Base-by-base conservation (phyloP, 2,888 invertebrate genomes). In the Panzeria rudis region DNA sequence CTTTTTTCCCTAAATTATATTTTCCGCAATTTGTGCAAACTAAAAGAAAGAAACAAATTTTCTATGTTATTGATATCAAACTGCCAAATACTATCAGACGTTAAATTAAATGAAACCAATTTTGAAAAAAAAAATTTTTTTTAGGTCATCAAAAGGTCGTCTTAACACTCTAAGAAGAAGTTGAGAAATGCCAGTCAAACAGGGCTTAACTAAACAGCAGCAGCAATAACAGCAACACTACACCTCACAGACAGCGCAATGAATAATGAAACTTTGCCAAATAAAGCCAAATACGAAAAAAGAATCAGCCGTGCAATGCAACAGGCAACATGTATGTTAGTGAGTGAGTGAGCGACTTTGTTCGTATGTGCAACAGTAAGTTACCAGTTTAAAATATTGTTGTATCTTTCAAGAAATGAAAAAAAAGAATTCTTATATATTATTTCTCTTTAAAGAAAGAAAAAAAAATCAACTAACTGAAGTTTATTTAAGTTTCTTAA, bases 61-160 rank as follows among this genome's bases (percentile, higher is more conserved):
- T 82, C 82, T 85, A 85, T 85, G 85, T 85, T 85, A 82, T 85
- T 85, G 85, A 85, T 85, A 85, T 85, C 85, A 85, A 83, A 85
- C 85, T 85, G 85, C 85, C 85, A 85, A 82, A 85, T 85, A 76
- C 75, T 85, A 85, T 85, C 85, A 71, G 85, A 85, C 85, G 78
- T 85, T 85, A 85, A 85, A 85, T 85, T 85, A 85, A 85, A 85
- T 85, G 75, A 82, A 85, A 85, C 82, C 85, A 85, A 78, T 85
- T 85, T 85, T 56, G 82, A 62, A 64, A 54, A 32, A 56, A 68
- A 71, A 50, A 20, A 56, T n/a, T 0, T 35, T 47, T 84, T 85
- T 79, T 85, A 72, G 85, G 85, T 85, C 85, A 85, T 59, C 75
- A 72, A 82, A 82, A 85, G 85, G 85, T 85, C 85, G 85, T 61